A percentile compares a stretch with the other conserved stretches of the same genome.
Evolutionary conservation across 64 coral and sea anemone genomes (phyloP).

Genomic region (Pachyseris speciosa): DNA sequence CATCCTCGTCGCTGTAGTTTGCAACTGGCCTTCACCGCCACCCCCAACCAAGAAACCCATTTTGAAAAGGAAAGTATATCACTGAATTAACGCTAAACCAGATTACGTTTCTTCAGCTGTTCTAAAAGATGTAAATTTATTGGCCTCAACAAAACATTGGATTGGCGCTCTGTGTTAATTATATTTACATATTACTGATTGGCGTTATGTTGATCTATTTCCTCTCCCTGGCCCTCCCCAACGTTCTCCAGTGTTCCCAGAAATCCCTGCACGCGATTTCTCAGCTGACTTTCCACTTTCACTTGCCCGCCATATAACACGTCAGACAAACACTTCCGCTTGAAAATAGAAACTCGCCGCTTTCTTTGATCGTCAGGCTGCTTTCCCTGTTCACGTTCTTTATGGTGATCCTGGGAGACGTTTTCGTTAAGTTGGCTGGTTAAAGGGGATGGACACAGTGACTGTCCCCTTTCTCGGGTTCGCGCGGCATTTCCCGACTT

Average conservation of each 20-base stretch:
- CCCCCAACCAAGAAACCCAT: too few species aligned
- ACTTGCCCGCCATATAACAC: neutral
- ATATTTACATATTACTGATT: too few species aligned
- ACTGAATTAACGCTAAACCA: too few species aligned
- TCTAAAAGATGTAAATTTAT: too few species aligned
- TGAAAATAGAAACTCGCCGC: neutral
- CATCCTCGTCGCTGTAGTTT: too few species aligned
- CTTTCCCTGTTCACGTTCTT: neutral
- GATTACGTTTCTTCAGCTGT: too few species aligned
- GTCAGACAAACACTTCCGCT: slow-evolving; percentile 1
- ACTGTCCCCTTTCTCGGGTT: neutral
- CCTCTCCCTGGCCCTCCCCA: neutral
- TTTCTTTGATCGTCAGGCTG: neutral
- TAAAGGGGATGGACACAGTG: neutral
- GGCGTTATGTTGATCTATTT: neutral
- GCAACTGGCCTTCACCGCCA: too few species aligned
- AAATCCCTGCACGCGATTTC: slow-evolving; percentile 32
- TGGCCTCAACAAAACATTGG: too few species aligned
- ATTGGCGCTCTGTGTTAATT: too few species aligned
- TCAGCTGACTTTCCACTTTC: neutral
- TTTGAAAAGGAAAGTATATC: too few species aligned
- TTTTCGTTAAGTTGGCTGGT: neutral
- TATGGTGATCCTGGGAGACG: neutral
- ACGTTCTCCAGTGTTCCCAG: neutral
- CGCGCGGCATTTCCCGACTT: neutral